Conservation (phyloP, 2,888 invertebrate species). For the Sipha maydis region DNA sequence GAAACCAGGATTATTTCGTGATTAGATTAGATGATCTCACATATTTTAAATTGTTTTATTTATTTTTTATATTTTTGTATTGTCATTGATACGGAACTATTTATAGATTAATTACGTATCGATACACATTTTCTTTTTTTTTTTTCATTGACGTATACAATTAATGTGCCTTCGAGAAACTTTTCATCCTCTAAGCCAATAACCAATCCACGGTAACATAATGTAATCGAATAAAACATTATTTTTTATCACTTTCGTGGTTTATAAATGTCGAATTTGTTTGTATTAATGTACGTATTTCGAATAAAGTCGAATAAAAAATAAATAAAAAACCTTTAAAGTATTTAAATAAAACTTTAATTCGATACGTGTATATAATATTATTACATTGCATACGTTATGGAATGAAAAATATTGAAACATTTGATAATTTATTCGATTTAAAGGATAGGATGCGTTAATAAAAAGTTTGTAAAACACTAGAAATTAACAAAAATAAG, state of each 20-base stretch:
- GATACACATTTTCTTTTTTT: not conserved
- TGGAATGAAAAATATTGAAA: not conserved
- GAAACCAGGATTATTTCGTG: not conserved
- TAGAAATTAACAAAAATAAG: no score
- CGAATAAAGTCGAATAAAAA: not conserved
- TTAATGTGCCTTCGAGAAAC: not conserved
- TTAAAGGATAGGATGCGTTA: not conserved
- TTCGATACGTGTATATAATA: not conserved
- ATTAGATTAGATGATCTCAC: not conserved
- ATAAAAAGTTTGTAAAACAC: no score
- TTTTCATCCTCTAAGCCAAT: not conserved
- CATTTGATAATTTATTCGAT: not conserved
- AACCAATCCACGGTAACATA: not conserved
- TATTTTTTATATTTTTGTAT: not conserved
- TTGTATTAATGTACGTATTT: not conserved
- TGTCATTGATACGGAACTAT: not conserved
- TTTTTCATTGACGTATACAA: not conserved
- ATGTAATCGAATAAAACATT: not conserved
- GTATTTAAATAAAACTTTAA: not conserved
- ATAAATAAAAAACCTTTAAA: not conserved
- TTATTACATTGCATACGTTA: not conserved
- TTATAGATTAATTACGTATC: conserved; percentile 5
- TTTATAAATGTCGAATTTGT: conserved; percentile 7
- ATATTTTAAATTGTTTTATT: conserved; percentile 10
- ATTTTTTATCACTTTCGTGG: not conserved